These are phyloP conservation scores for Epinotia brunnichana DNA, from an alignment of 2,888 invertebrate species.

Conservation along the genomic window DNA sequence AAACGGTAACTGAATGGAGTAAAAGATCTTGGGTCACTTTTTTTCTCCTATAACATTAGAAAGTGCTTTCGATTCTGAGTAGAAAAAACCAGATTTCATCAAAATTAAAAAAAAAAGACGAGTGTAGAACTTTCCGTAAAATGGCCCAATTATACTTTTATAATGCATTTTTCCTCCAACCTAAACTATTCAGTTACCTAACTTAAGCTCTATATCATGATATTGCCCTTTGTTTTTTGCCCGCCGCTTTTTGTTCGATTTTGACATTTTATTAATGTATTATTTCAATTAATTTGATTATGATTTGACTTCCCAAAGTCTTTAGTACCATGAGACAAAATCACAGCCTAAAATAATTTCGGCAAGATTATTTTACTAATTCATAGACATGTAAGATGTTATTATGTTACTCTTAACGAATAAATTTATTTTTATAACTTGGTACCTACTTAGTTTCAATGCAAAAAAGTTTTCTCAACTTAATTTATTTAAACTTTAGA, in stretches of 20 bases:
- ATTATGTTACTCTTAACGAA: neutral
- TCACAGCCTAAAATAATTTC: neutral
- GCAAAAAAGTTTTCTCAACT: neutral
- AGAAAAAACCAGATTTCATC: too few species aligned
- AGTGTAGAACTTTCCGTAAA: too few species aligned
- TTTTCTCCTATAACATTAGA: too few species aligned
- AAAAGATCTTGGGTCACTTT: too few species aligned
- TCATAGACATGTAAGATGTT: neutral
- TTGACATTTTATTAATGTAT: neutral
- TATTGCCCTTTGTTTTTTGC: too few species aligned
- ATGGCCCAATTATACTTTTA: too few species aligned
- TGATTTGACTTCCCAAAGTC: neutral
- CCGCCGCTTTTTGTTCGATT: neutral
- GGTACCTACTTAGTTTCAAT: neutral
- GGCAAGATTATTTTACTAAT: neutral
- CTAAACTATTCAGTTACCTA: too few species aligned
- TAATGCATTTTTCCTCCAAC: too few species aligned
- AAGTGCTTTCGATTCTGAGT: too few species aligned
- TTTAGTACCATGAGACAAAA: neutral
- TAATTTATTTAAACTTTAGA: too few species aligned
- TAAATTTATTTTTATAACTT: neutral
- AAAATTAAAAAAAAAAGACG: too few species aligned
- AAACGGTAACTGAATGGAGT: too few species aligned
- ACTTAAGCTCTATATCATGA: neutral
- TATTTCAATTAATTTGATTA: neutral